These are phyloP conservation scores for Hedya salicella DNA, from an alignment of 2,888 invertebrate species.

Conservation along the genomic window DNA sequence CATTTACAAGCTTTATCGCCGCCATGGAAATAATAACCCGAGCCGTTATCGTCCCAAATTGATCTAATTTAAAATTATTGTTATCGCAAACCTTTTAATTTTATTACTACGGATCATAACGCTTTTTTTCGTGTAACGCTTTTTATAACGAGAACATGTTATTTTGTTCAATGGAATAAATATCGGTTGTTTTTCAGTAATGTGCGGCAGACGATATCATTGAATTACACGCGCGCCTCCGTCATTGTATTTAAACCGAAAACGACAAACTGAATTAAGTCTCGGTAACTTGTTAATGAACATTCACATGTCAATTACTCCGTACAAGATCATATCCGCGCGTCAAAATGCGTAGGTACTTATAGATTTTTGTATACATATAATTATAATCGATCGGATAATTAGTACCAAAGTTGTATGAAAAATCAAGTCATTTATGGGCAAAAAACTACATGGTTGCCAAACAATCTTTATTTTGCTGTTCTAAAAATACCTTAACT, in stretches of 20 bases:
- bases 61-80: conserved; percentile 84
- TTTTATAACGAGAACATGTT: conserved; percentile 48
- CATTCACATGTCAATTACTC: conserved; percentile 35
- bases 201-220: conserved; percentile 18
- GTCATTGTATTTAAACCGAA: conserved; percentile 18
- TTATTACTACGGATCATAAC: conserved; percentile 76
- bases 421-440: no score
- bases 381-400: no score
- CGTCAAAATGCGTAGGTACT: conserved; percentile 31
- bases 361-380: no score
- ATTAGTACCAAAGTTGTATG: no score
- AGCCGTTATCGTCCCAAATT: conserved; percentile 82
- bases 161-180: conserved; percentile 26
- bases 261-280: conserved; percentile 26
- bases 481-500: no score
- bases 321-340: conserved; percentile 27
- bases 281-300: conserved; percentile 40
- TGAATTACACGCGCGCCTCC: conserved; percentile 17
- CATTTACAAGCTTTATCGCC: conserved; percentile 83
- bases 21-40: conserved; percentile 84
- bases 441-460: no score
- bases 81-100: conserved; percentile 80
- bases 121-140: conserved; percentile 63
- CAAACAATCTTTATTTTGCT: no score
- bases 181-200: conserved; percentile 20